Evolutionary conservation across 2,113 vertebrate genomes (phyloP), one percentile per base, ranked within the genome.

Genomic region (Ploceus nigricollis): DNA sequence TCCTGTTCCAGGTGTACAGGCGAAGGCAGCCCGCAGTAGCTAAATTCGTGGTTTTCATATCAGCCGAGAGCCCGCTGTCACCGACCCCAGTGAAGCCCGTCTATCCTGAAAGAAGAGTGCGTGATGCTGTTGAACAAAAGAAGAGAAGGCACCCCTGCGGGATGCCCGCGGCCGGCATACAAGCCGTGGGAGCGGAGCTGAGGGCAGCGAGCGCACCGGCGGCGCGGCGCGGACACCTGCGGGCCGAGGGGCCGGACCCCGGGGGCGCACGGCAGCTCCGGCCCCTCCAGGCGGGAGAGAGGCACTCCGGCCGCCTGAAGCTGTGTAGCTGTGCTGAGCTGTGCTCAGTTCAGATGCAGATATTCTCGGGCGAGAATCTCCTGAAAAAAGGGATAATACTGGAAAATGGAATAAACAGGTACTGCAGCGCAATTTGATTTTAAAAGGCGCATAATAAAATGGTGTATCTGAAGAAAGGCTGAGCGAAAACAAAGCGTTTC

Each of bases 171-270:
- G 58, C 64, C 24, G 12, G 94, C 77, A 79, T 12, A 66, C 71
- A 13, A 20, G 72, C 15, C 72, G 35, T 15, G 80, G 57, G 87
- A 84, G 86, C 14, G 33, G 84, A 68, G 87, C 54, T 25, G 35
- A 27, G 54, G 47, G 63, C 63, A 48, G 54, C 23, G 53, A 40
- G 45, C 35, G 87, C 89, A 37, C 47, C 53, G 77, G 58, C 45
- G 18, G 47, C 10, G 89, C 78, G 19, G 71, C 33, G 44, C 22
- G 35, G 66, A 45, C 97, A 98, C 97, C 97, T 96, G 97, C 82
- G 92, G 92, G 75, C 80, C 48, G 85, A 64, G 95, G 89, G 87
- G 85, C 82, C 53, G 84, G 45, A 66, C n/a, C 72, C n/a, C 24
- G 23, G 48, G 40, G n/a, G 21, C 15, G 25, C 69, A 11, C n/a